Percentiles rank a stretch among this genome's conserved stretches.
Conservation (phyloP, 2,113 vertebrate genomes). For the Nothoprocta pentlandii region DNA sequence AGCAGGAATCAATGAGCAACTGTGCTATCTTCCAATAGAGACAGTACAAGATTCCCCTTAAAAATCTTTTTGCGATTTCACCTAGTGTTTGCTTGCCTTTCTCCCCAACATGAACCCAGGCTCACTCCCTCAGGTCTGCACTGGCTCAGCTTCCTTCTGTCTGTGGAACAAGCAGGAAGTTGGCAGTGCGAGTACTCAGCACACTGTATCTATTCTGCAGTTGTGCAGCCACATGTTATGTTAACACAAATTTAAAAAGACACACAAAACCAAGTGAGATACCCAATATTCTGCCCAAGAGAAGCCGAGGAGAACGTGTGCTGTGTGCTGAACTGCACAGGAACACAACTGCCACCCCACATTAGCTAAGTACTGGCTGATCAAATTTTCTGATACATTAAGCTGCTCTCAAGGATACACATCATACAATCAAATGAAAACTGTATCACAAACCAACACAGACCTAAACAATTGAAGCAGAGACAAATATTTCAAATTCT, state of each 20-base stretch:
- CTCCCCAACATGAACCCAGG: not conserved
- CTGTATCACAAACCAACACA: not conserved
- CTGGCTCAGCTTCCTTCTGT: not conserved
- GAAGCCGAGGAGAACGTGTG: not conserved
- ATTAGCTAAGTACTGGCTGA: not conserved
- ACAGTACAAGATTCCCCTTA: not conserved
- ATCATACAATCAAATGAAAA: not conserved
- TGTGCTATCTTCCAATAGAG: not conserved
- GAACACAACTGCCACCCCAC: not conserved
- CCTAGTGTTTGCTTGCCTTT: not conserved
- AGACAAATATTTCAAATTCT: not conserved
- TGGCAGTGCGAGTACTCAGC: not conserved
- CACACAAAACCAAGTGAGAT: not conserved
- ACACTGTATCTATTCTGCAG: not conserved
- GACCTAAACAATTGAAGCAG: not conserved
- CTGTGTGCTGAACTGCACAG: not conserved
- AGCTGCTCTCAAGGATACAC: not conserved
- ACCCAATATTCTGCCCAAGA: not conserved
- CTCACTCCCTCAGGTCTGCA: not conserved
- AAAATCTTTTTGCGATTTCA: not conserved
- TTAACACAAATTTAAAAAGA: rapidly evolving
- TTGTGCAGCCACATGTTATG: not conserved
- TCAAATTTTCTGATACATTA: not conserved
- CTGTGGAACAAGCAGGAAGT: not conserved
- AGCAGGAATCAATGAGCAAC: not conserved